Percentiles rank a stretch among this genome's conserved stretches.
These are phyloP conservation scores for Salticus scenicus DNA, from an alignment of 2,888 invertebrate genomes.

Conservation along the genomic window DNA sequence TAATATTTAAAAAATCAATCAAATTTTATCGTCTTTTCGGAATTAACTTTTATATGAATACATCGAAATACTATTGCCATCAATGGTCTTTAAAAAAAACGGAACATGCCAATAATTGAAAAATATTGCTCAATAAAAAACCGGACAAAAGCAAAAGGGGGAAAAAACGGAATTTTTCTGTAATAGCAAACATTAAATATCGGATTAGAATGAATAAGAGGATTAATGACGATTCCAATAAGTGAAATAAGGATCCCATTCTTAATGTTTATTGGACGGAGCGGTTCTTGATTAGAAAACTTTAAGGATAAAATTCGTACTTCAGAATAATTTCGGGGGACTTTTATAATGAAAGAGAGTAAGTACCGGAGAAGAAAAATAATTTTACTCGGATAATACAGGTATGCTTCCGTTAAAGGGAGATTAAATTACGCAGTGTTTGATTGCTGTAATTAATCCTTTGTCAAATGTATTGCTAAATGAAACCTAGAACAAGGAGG, in stretches of 20 bases:
- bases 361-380: constrained; percentile 34
- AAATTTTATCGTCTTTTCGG: too few species aligned
- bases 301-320: background rate
- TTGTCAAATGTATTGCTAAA: constrained; percentile 43
- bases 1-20: too few species aligned
- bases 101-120: background rate
- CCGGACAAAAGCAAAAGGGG: background rate
- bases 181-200: constrained; percentile 2
- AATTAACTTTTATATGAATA: too few species aligned
- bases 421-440: constrained; percentile 55
- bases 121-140: background rate
- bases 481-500: background rate
- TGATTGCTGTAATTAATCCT: constrained; percentile 63
- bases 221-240: constrained; percentile 25
- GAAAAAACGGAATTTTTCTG: background rate
- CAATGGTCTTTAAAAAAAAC: too few species aligned
- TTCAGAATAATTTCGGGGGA: constrained; percentile 1
- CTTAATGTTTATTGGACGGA: constrained; percentile 26
- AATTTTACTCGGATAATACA: constrained; percentile 24
- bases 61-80: too few species aligned
- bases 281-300: constrained; percentile 17
- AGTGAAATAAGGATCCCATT: constrained; percentile 10
- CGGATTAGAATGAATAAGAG: constrained; percentile 24
- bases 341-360: constrained; percentile 47
- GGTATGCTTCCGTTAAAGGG: constrained; percentile 8